Conservation (phyloP, 2,113 vertebrate genomes). For the Vombatus ursinus region DNA sequence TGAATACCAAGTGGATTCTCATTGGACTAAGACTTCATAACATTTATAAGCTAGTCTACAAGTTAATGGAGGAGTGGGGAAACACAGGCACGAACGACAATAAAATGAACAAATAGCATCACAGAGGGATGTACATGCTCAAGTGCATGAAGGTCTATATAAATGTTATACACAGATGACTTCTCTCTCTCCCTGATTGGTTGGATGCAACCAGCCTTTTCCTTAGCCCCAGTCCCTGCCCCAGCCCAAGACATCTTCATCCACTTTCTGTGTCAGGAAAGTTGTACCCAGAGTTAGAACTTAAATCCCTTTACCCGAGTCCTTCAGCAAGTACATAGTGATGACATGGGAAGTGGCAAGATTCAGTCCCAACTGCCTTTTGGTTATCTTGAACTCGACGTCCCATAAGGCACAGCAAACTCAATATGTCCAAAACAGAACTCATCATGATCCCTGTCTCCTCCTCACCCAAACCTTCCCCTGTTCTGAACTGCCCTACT, state of each 20-base stretch:
- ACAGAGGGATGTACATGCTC: neutral
- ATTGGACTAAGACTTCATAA: conserved; percentile 43
- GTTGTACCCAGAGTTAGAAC: neutral
- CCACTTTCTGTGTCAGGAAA: neutral
- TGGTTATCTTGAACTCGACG: neutral
- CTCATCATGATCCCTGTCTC: neutral
- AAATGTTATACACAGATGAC: neutral
- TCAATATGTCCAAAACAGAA: neutral
- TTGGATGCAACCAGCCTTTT: neutral
- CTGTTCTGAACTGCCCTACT: neutral
- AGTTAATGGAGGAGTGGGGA: conserved; percentile 36
- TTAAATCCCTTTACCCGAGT: neutral
- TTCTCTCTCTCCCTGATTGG: neutral
- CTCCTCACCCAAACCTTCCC: neutral
- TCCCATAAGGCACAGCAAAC: neutral
- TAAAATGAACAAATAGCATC: conserved; percentile 56
- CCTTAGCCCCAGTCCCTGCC: too few species aligned
- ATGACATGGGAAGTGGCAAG: neutral
- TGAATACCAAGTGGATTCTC: conserved; percentile 20
- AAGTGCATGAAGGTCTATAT: neutral
- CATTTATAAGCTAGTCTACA: conserved; percentile 63
- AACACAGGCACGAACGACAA: conserved; percentile 38
- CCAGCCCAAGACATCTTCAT: neutral
- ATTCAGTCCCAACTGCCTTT: neutral
- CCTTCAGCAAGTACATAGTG: neutral